Evolutionary conservation across 2,113 vertebrate species (phyloP).

Genomic region (Azemiops feae): DNA sequence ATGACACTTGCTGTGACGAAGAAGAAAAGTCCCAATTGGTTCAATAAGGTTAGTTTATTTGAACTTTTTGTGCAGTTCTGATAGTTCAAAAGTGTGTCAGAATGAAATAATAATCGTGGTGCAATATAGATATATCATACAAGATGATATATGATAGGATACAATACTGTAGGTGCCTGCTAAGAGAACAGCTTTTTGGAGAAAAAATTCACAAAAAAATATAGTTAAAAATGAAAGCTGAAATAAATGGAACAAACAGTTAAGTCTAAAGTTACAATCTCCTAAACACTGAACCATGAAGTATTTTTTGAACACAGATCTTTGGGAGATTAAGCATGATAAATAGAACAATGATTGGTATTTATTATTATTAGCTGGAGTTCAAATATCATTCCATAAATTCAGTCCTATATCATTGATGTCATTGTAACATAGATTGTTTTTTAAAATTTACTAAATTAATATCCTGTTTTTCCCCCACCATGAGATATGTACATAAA

Average conservation of each 20-base stretch:
- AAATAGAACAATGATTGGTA: neutral
- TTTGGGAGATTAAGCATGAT: neutral
- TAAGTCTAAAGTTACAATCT: neutral
- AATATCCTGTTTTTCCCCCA: neutral
- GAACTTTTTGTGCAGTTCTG: neutral
- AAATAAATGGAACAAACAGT: neutral
- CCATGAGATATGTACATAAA: neutral
- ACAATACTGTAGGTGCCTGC: neutral
- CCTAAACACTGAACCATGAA: neutral
- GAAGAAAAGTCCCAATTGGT: slow-evolving; percentile 90
- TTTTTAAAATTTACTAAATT: neutral
- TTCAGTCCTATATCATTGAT: neutral
- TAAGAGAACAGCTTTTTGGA: neutral
- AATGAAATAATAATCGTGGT: neutral
- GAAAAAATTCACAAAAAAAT: neutral
- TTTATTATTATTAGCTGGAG: neutral
- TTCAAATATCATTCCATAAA: neutral
- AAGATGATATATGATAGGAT: neutral
- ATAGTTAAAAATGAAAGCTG: neutral
- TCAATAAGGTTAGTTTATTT: slow-evolving; percentile 82
- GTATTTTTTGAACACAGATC: neutral
- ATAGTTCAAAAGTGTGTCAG: neutral
- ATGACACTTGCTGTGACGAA: slow-evolving; percentile 88
- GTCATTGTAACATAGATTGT: neutral
- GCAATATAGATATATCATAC: neutral